phyloP scores from a whole-genome alignment of 2,797 vertebrate species.

The Arrhamphus sclerolepis region DNA sequence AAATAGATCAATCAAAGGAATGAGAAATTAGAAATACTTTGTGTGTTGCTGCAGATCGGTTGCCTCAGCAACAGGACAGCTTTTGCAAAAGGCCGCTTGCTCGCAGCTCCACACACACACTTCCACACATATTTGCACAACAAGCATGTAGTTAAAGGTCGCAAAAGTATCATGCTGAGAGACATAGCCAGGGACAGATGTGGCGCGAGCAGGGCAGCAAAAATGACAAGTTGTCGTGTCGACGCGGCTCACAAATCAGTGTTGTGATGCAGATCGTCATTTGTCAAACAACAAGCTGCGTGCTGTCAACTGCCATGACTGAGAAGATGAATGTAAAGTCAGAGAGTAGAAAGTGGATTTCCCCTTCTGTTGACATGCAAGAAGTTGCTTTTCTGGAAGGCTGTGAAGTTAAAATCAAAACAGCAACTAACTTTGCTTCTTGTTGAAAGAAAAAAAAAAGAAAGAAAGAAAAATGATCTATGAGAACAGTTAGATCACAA shows the following conservation, averaged over 20 bases:
- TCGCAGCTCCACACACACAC: slow-evolving; percentile 7
- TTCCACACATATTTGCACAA: slow-evolving; percentile 17
- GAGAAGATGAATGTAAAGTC: slow-evolving; percentile 28
- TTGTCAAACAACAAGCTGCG: slow-evolving; percentile 58
- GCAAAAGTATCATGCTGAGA: slow-evolving; percentile 29
- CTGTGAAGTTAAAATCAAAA: slow-evolving; percentile 15
- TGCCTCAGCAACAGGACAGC: slow-evolving; percentile 67
- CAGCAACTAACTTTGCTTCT: background rate
- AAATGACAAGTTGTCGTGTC: slow-evolving; percentile 60
- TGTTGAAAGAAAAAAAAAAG: slow-evolving; percentile 1
- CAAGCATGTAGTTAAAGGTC: slow-evolving; percentile 30
- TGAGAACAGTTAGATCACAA: slow-evolving; percentile 24
- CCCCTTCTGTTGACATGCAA: slow-evolving; percentile 13
- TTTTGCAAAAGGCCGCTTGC: slow-evolving; percentile 44
- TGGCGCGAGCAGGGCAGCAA: slow-evolving; percentile 31
- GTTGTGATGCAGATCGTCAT: slow-evolving; percentile 47
- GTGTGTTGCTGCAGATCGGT: slow-evolving; percentile 44
- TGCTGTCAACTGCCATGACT: slow-evolving; percentile 49
- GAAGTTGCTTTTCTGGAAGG: background rate
- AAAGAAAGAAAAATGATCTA: slow-evolving; percentile 9
- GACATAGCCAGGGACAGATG: slow-evolving; percentile 55
- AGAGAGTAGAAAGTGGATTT: slow-evolving; percentile 18
- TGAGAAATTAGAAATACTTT: slow-evolving; percentile 19
- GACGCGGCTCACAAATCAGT: slow-evolving; percentile 39
- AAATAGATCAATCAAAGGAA: slow-evolving; percentile 50